Percentiles rank a stretch among this genome's conserved stretches.
Evolutionary conservation across 1,140 invertebrate species (phyloP).

Genomic region (Drosophila hydei): DNA sequence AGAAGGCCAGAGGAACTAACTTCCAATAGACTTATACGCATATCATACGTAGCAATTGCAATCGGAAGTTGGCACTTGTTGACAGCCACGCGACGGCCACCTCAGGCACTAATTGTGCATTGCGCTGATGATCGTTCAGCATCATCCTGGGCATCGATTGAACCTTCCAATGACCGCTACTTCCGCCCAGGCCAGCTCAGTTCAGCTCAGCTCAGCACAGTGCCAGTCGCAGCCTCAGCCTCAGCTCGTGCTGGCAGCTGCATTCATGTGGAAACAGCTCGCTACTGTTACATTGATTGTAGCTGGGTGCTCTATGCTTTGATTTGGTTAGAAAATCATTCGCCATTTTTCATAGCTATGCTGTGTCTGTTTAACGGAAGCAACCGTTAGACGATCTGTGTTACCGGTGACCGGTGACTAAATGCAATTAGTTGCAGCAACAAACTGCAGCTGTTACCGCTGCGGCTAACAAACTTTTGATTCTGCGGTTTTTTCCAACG

Average conservation of each 20-base stretch:
- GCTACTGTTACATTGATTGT: constrained; percentile 62
- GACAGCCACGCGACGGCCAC: constrained; percentile 34
- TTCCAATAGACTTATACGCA: constrained; percentile 26
- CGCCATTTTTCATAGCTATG: constrained; percentile 49
- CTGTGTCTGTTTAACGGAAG: constrained; percentile 50
- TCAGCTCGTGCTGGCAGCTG: constrained; percentile 30
- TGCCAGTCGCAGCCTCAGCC: background rate
- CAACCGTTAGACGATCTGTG: constrained; percentile 56
- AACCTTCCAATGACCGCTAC: constrained; percentile 43
- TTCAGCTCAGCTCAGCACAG: background rate
- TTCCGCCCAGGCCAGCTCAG: constrained; percentile 21
- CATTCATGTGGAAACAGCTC: constrained; percentile 57
- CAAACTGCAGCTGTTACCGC: constrained; percentile 72
- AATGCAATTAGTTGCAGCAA: constrained; percentile 82
- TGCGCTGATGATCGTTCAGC: constrained; percentile 12
- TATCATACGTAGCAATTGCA: constrained; percentile 21
- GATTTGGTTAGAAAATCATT: constrained; percentile 69
- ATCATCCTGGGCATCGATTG: constrained; percentile 9
- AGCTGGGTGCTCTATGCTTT: constrained; percentile 63
- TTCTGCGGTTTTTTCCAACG: constrained; percentile 27
- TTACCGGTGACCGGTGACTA: constrained; percentile 65
- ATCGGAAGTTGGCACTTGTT: constrained; percentile 36
- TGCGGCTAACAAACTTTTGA: constrained; percentile 15
- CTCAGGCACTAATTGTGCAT: constrained; percentile 43
- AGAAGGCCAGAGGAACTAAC: constrained; percentile 58